Evolutionary conservation across 2,797 vertebrate genomes (phyloP), one percentile per base, ranked within the genome.

Genomic region (Picus viridis): DNA sequence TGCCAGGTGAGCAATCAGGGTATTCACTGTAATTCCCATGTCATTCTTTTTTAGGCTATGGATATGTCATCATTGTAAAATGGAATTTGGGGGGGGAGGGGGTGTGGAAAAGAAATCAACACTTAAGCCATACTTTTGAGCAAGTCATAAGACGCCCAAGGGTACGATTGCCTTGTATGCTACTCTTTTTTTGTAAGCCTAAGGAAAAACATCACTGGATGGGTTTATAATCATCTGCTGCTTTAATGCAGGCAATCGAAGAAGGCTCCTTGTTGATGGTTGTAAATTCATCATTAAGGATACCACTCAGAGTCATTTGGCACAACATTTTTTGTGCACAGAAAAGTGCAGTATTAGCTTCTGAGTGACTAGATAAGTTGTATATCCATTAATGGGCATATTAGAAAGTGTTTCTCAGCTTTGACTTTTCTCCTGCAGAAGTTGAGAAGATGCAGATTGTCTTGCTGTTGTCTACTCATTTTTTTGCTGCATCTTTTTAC

Each of bases 301-400:
- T 92, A 94, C 92, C 95, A 95, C 95, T 95, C 95, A 94, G 82
- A 95, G 85, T 94, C 90, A 95, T 96, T 96, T 96, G 93, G 90
- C 82, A 83, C 81, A 87, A 92, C 49, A 93, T 95, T 88, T 96
- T 95, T 89, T 92, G 94, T 96, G 92, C 93, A 89, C 27, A 92
- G 89, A 95, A 84, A 88, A 96, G 93, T 92, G 90, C 93, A 93
- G 71, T 96, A 92, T 95, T 95, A 95, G 89, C 74, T 91, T 57
- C 82, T 43, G 84, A 94, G 93, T 88, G 93, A 92, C 73, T 96
- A 84, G 95, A 89, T 94, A 80, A 89, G 43, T 69, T 81, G 49
- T 75, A 78, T 68, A 92, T 62, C 89, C 90, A 91, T 84, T 95
- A 96, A 83, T 86, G 89, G 7, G 27, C 89, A 62, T 62, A 95